These are phyloP conservation scores for Cyclura pinguis DNA, from an alignment of 2,797 vertebrate genomes.

Conservation along the genomic window DNA sequence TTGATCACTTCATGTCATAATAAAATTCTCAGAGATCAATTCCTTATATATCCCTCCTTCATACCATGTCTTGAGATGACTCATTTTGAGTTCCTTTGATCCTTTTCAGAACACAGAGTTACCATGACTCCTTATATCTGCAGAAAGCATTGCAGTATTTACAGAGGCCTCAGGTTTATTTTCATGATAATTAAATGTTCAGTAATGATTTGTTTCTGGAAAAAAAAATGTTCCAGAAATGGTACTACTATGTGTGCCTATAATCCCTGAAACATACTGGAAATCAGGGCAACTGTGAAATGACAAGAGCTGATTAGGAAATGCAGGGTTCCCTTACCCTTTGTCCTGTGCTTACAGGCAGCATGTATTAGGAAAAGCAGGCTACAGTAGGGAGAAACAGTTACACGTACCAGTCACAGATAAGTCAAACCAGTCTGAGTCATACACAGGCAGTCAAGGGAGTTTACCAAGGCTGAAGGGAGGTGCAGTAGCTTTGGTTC, in stretches of 20 bases:
- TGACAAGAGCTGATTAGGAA: no score
- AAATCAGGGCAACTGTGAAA: neutral
- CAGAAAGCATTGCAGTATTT: neutral
- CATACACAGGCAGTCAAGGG: no score
- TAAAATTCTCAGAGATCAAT: no score
- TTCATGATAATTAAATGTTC: neutral
- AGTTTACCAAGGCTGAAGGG: no score
- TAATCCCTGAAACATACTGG: neutral
- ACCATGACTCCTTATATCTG: neutral
- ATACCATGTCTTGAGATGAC: constrained; percentile 19
- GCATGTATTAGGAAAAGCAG: neutral
- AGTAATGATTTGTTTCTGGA: neutral
- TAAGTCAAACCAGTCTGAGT: no score
- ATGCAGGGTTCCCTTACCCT: neutral
- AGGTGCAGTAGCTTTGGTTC: no score
- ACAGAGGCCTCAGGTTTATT: neutral
- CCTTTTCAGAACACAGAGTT: constrained; percentile 26
- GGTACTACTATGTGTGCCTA: neutral
- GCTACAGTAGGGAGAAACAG: no score
- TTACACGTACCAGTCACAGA: no score
- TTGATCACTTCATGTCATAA: neutral
- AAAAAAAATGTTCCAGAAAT: neutral
- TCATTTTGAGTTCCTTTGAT: constrained; percentile 27
- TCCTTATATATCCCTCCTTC: neutral
- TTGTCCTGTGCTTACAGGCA: neutral